Conservation (phyloP, 2,888 invertebrate genomes). For the Ariolimax columbianus region DNA sequence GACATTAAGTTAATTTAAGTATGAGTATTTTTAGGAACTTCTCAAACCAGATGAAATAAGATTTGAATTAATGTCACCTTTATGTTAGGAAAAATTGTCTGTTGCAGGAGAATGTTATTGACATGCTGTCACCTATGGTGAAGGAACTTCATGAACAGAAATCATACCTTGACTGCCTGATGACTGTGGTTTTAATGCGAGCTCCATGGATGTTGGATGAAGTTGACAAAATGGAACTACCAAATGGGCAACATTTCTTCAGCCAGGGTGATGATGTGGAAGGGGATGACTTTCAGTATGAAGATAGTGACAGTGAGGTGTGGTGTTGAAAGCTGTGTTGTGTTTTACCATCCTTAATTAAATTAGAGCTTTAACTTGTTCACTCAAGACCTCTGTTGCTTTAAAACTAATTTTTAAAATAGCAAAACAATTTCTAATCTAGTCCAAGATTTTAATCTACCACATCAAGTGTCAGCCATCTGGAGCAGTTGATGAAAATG, state of each 20-base stretch:
- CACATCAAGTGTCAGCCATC: too few relatives aligned
- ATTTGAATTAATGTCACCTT: neutral
- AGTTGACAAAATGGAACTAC: constrained; percentile 55
- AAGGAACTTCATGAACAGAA: constrained; percentile 65
- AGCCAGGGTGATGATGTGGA: neutral
- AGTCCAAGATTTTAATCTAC: too few relatives aligned
- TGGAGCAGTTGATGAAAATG: too few relatives aligned
- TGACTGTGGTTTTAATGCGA: constrained; percentile 65
- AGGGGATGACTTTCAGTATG: neutral
- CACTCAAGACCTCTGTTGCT: too few relatives aligned
- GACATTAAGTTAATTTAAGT: too few relatives aligned
- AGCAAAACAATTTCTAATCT: too few relatives aligned
- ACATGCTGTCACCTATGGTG: constrained; percentile 62
- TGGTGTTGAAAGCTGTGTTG: constrained; percentile 25
- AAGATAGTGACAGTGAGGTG: constrained; percentile 37
- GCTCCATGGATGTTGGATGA: constrained; percentile 71
- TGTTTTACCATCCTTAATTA: neutral
- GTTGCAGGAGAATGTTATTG: constrained; percentile 62
- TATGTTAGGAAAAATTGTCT: neutral
- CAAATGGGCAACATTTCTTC: neutral
- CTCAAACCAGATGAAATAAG: too few relatives aligned
- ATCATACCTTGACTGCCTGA: constrained; percentile 67
- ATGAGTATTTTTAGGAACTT: too few relatives aligned
- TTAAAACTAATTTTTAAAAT: too few relatives aligned
- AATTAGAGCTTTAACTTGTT: too few relatives aligned